phyloP scores from a whole-genome alignment of 1,140 invertebrate species.

The Onthophagus taurus region DNA sequence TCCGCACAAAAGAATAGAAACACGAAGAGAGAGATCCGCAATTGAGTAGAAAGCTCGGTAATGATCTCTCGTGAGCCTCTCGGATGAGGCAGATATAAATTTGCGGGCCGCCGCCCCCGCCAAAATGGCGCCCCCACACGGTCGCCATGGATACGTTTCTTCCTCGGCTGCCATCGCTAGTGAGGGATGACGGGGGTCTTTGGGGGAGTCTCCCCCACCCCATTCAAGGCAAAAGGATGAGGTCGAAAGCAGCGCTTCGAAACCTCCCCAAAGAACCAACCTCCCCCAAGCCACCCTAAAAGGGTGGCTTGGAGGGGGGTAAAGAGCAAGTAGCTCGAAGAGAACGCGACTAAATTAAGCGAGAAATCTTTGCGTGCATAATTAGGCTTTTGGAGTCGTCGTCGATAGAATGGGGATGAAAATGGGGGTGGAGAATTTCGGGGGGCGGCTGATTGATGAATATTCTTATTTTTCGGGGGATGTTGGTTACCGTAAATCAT shows the following conservation, averaged over 20 bases:
- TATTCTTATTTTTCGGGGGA: conserved; percentile 14
- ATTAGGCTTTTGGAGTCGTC: conserved; percentile 35
- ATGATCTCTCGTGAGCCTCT: conserved; percentile 40
- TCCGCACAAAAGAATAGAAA: no score
- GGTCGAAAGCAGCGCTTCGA: neutral
- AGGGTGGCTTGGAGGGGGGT: conserved; percentile 11
- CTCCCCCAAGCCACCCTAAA: no score
- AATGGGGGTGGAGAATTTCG: no score
- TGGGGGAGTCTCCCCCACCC: neutral
- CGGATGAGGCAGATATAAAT: conserved; percentile 41
- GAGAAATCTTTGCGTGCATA: conserved; percentile 35
- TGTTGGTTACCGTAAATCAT: conserved; percentile 9
- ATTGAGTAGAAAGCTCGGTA: conserved; percentile 41
- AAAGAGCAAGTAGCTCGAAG: conserved; percentile 27
- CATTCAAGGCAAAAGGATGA: no score
- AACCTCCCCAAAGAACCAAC: no score
- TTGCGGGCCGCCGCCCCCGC: conserved; percentile 33
- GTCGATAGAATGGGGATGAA: no score
- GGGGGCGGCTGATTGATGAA: conserved; percentile 18
- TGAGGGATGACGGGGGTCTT: neutral
- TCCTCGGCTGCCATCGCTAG: conserved; percentile 21
- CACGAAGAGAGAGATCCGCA: conserved; percentile 37
- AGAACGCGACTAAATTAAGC: conserved; percentile 36
- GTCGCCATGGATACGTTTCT: conserved; percentile 29
- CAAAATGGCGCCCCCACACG: conserved; percentile 31